A percentile compares a stretch with the other conserved stretches of the same genome.
Evolutionary conservation across 2,888 invertebrate species (phyloP).

Genomic region (Oscheius myriophilus): DNA sequence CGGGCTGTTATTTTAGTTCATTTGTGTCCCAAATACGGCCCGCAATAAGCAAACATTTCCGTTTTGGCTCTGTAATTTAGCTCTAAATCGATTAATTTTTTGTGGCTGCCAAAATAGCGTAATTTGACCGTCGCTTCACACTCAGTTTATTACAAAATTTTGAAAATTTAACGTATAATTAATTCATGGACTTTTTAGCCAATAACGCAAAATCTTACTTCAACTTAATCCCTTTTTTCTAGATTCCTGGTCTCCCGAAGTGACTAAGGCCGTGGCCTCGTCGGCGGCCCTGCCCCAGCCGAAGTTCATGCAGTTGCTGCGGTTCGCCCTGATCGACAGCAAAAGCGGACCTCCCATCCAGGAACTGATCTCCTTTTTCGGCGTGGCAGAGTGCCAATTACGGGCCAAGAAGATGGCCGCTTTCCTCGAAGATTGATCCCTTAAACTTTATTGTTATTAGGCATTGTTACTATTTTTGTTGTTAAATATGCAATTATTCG

Average conservation of each 20-base stretch:
- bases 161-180: no score
- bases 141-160: no score
- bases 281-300: conserved; percentile 27
- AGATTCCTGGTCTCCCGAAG: conserved; percentile 27
- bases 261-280: conserved; percentile 31
- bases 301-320: conserved; percentile 34
- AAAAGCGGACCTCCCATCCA: conserved; percentile 64
- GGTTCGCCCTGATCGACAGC: conserved; percentile 58
- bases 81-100: no score
- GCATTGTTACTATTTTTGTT: conserved; percentile 1
- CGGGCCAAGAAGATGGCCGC: conserved; percentile 37
- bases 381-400: conserved; percentile 45
- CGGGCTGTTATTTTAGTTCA: no score
- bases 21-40: no score
- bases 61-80: no score
- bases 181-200: no score
- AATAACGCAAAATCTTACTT: no score
- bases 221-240: conserved; percentile 9
- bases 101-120: no score
- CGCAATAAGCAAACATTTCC: no score
- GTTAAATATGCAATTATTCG: neutral
- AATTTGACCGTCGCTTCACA: no score
- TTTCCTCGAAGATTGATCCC: conserved; percentile 1
- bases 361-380: conserved; percentile 63
- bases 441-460: conserved; percentile 5